Evolutionary conservation across 2,797 vertebrate genomes (phyloP), one percentile per base, ranked within the genome.

Genomic region (Scyliorhinus canicula): DNA sequence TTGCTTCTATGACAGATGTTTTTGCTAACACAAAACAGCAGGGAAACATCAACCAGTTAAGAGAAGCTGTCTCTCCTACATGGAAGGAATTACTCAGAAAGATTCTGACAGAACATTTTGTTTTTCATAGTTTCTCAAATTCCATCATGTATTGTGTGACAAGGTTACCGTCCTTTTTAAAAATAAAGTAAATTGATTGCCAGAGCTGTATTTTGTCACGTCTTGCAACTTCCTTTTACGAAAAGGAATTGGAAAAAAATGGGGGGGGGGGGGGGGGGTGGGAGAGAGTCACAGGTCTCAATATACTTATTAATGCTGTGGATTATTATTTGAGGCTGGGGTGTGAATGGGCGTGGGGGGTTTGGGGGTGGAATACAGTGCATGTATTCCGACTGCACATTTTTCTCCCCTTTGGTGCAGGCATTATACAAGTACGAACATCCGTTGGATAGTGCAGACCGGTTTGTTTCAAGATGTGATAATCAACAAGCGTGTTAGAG

Each of bases 41-140:
- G 93, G 93, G 65, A 94, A 94, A 94, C 93, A 94, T 94, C 93
- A 94, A 94, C 93, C 93, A 94, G 67, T 74, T 94, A 94, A 94
- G 93, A 94, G 93, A 94, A 94, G 67, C 93, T 94, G 93, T 94
- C 93, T 94, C 67, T 94, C 67, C 93, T 94, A 74, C 93, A 94
- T 94, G 93, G 93, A 94, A 94, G 93, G 47, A 94, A 94, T 94
- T 94, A 94, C 93, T 94, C 93, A 94, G 93, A 94, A 93, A 94
- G 65, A 94, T 74, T 94, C 67, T 94, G 93, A 94, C 93, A 94
- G 93, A 94, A 94, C 67, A 50, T 94, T 94, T 94, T 94, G 93
- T 94, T 94, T 94, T 94, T 94, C 93, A 94, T 94, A 94, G 47
- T 94, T 94, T 94, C 93, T 94, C 44, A 50, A 69, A 94, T 94